These are phyloP conservation scores for Stegostoma tigrinum DNA, from an alignment of 2,113 vertebrate species.

Conservation along the genomic window DNA sequence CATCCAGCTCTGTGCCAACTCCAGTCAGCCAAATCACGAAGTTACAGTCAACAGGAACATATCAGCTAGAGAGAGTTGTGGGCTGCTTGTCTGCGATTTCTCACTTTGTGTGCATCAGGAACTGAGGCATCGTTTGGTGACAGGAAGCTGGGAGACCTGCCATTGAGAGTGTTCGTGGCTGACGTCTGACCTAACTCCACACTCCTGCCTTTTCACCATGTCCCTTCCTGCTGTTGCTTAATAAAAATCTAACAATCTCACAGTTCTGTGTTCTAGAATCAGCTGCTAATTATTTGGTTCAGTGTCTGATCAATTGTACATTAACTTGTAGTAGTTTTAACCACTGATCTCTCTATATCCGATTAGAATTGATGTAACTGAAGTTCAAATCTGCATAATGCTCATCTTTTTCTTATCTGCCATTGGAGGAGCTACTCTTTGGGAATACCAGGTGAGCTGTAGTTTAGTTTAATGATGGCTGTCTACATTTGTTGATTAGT, in stretches of 20 bases:
- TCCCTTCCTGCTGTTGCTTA: background rate
- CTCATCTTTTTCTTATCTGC: constrained; percentile 77
- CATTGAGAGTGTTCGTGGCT: background rate
- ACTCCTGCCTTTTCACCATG: background rate
- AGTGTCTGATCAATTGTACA: background rate
- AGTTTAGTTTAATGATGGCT: background rate
- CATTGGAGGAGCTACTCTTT: constrained; percentile 71
- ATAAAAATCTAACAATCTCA: background rate
- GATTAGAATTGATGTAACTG: constrained; percentile 86
- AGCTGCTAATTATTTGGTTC: background rate
- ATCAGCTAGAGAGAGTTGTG: background rate
- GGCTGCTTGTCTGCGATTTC: background rate
- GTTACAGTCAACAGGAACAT: background rate
- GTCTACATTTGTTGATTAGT: background rate
- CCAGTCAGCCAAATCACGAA: background rate
- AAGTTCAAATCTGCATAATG: constrained; percentile 80
- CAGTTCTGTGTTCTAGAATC: background rate
- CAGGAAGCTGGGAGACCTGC: background rate
- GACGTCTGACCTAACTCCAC: background rate
- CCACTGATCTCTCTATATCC: constrained; percentile 19
- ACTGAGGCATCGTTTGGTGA: background rate
- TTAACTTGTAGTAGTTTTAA: background rate
- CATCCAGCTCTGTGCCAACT: background rate
- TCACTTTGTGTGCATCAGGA: background rate
- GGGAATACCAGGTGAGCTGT: constrained; percentile 71